Base-by-base conservation (phyloP, 1,140 invertebrate genomes). In the Saccostrea echinata region DNA sequence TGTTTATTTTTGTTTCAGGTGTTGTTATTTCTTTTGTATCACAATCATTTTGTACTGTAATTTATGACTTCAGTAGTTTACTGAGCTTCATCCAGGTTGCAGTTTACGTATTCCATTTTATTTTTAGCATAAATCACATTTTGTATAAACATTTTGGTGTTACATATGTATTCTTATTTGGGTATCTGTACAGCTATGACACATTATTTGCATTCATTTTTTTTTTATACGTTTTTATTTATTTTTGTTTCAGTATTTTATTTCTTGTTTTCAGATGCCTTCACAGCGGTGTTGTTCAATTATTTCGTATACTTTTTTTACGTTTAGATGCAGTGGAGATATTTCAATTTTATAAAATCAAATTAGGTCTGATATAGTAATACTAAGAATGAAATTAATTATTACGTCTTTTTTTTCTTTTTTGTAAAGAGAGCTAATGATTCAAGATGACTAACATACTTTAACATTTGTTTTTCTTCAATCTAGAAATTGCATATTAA, bases 1-100 rank as follows among this genome's bases (percentile, higher is more conserved):
- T 76, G 68, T 76, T 76, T 76, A 30, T 30, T 76, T 76, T 33
- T 76, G 24, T 76, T 76, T 16, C 68, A 76, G 68, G 68, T 76
- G 68, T 76, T 76, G 68, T 76, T 16, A 35, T 76, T 33, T 61
- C 43, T 43, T 8, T 57, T 21, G 13, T n/a, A 61, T 61, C n/a
- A 18, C 16, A n/a, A 21, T 21, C 55, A 61, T 21, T 61, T 61
- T 21, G 1, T 57, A 57, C 55, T 18, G 13, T 57, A 13, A 57
- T 57, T 57, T 61, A 61, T 21, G 21, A 43, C 43, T 61, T 61
- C 18, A 61, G 4, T 61, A 21, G 3, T 16, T 16, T 43, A 3
- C 18, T 21, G 18, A 61, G 55, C 55, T 18, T 61, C n/a, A 21
- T 61, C 55, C 55, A 61, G 55, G 55, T 61, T 21, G 55, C 55